Conservation (phyloP, 2,888 invertebrate species). For the Himalopsyche tibetana region DNA sequence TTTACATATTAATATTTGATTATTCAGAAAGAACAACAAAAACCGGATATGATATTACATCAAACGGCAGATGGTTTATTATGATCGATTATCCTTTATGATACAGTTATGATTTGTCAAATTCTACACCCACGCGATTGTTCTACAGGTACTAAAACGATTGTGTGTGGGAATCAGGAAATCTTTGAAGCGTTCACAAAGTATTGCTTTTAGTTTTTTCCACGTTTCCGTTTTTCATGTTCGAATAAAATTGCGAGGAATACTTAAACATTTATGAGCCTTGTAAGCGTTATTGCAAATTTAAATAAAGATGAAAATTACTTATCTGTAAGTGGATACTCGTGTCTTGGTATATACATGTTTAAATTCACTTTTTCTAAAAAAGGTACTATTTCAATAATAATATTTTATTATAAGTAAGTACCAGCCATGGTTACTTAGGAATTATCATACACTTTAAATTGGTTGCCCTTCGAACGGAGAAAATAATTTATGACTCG, state of each 20-base stretch:
- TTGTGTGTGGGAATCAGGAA: background rate
- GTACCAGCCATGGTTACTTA: no score
- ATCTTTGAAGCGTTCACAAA: constrained; percentile 5
- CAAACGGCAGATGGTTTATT: no score
- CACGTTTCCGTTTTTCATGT: background rate
- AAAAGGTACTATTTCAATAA: no score
- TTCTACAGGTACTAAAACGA: background rate
- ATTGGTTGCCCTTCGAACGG: no score
- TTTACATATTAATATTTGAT: no score
- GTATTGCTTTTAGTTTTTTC: constrained; percentile 26
- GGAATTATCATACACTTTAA: no score
- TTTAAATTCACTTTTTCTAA: no score
- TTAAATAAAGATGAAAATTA: background rate
- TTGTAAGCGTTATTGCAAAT: constrained; percentile 5
- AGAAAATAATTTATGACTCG: no score
- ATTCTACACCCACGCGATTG: background rate
- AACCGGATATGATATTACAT: background rate
- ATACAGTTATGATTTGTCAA: background rate
- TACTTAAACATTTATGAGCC: constrained; percentile 8
- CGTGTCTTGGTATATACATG: no score
- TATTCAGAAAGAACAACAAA: no score
- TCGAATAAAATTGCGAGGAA: constrained; percentile 9
- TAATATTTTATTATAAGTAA: no score
- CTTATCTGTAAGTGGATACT: background rate
- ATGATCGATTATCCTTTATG: background rate